Percentiles rank a stretch among this genome's conserved stretches.
These are phyloP conservation scores for Gasterosteus nipponicus DNA, from an alignment of 2,113 vertebrate species.

Conservation along the genomic window DNA sequence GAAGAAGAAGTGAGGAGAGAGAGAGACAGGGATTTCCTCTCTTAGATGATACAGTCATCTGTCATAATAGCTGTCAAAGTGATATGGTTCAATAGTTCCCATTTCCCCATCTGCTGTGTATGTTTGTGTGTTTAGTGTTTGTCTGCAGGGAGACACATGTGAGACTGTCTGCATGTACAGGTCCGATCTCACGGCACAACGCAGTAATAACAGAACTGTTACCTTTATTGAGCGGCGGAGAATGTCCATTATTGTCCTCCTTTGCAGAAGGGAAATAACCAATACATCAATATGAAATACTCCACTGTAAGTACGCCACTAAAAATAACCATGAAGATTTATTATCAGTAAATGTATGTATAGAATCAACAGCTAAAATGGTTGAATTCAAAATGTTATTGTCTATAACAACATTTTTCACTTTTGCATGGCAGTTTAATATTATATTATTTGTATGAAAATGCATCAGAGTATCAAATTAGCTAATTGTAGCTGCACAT, in stretches of 20 bases:
- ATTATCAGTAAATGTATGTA: background rate
- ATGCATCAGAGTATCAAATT: background rate
- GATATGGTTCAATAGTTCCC: constrained; percentile 72
- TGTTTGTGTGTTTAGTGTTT: constrained; percentile 48
- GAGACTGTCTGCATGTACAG: constrained; percentile 23
- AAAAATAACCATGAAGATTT: background rate
- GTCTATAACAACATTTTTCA: background rate
- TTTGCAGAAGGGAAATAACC: background rate
- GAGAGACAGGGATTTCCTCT: constrained; percentile 60
- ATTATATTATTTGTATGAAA: background rate
- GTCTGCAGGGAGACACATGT: constrained; percentile 6
- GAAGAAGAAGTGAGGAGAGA: constrained; percentile 48
- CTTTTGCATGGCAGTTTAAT: background rate
- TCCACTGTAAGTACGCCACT: background rate
- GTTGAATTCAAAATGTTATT: background rate
- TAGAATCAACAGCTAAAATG: background rate
- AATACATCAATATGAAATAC: background rate
- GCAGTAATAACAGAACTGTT: constrained; percentile 4
- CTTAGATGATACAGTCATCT: constrained; percentile 73
- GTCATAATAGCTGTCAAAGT: constrained; percentile 74
- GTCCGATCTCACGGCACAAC: constrained; percentile 3
- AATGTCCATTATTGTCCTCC: background rate
- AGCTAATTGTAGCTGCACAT: background rate
- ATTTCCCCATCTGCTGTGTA: constrained; percentile 61
- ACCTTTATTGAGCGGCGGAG: background rate